Conservation (phyloP, 1,140 invertebrate species). For the Nasonia vitripennis region DNA sequence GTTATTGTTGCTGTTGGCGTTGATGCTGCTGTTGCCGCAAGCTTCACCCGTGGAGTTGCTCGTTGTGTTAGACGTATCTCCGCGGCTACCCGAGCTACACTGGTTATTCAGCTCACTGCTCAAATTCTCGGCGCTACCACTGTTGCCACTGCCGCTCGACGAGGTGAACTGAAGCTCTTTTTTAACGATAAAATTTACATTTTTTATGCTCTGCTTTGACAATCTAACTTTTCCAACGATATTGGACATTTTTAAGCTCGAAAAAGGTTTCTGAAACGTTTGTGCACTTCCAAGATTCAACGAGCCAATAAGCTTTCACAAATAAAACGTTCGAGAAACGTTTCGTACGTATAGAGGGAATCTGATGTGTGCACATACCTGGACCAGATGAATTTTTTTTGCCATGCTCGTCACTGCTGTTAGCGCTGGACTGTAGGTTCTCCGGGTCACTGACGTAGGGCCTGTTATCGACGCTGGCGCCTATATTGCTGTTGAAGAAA, state of each 20-base stretch:
- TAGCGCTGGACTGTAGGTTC: slow-evolving; percentile 61
- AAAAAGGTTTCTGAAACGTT: too few relatives aligned
- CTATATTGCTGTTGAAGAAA: slow-evolving; percentile 89
- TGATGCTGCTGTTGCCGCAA: background rate
- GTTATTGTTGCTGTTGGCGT: background rate
- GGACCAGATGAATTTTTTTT: slow-evolving; percentile 17
- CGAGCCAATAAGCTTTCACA: too few relatives aligned
- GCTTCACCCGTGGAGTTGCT: slow-evolving; percentile 47
- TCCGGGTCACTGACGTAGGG: slow-evolving; percentile 69
- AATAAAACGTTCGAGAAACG: too few relatives aligned
- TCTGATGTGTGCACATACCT: background rate
- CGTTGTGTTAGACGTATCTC: slow-evolving; percentile 57
- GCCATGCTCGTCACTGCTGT: slow-evolving; percentile 61
- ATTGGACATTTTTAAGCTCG: too few relatives aligned
- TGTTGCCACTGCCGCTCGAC: slow-evolving; percentile 75
- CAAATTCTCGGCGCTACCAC: slow-evolving; percentile 77
- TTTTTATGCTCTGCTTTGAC: background rate
- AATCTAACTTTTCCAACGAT: too few relatives aligned
- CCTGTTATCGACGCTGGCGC: slow-evolving; percentile 72
- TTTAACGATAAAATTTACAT: background rate
- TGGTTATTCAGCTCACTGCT: slow-evolving; percentile 75
- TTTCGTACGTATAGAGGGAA: too few relatives aligned
- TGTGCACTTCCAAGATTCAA: too few relatives aligned
- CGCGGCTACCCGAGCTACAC: slow-evolving; percentile 64
- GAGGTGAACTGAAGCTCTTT: slow-evolving; percentile 72